A percentile compares a stretch with the other conserved stretches of the same genome.
These are phyloP conservation scores for Cosmia trapezina DNA, from an alignment of 2,888 invertebrate species.

Conservation along the genomic window DNA sequence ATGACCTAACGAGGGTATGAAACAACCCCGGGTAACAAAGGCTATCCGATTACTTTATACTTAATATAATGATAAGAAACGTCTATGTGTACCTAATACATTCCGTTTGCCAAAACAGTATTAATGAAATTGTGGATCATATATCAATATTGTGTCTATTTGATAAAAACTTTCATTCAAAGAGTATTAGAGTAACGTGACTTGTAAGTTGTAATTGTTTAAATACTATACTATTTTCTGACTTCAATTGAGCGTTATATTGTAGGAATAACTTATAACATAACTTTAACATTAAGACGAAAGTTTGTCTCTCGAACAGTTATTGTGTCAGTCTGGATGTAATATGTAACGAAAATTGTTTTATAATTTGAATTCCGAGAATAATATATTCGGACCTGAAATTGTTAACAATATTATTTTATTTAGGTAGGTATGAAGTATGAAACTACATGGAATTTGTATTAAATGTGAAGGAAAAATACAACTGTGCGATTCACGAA, in stretches of 20 bases:
- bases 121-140: constrained; percentile 57
- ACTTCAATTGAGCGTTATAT: constrained; percentile 46
- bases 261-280: constrained; percentile 47
- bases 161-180: constrained; percentile 37
- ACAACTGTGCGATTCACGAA: neutral
- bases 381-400: neutral
- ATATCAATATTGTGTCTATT: constrained; percentile 45
- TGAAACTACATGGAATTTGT: neutral
- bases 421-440: neutral
- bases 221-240: constrained; percentile 47
- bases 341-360: constrained; percentile 4
- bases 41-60: constrained; percentile 43
- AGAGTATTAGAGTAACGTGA: constrained; percentile 47
- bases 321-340: constrained; percentile 33
- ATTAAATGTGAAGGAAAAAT: neutral
- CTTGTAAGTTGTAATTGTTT: constrained; percentile 47
- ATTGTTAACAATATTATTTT: neutral
- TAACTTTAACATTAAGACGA: constrained; percentile 38
- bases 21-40: constrained; percentile 19
- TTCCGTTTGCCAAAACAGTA: constrained; percentile 65
- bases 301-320: constrained; percentile 32
- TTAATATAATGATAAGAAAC: constrained; percentile 35
- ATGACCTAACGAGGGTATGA: constrained; percentile 23
- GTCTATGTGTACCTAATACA: constrained; percentile 42
- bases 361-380: neutral